Percentiles rank a stretch among this genome's conserved stretches.
phyloP scores from a whole-genome alignment of 1,140 invertebrate genomes.

The Cotesia typhae region DNA sequence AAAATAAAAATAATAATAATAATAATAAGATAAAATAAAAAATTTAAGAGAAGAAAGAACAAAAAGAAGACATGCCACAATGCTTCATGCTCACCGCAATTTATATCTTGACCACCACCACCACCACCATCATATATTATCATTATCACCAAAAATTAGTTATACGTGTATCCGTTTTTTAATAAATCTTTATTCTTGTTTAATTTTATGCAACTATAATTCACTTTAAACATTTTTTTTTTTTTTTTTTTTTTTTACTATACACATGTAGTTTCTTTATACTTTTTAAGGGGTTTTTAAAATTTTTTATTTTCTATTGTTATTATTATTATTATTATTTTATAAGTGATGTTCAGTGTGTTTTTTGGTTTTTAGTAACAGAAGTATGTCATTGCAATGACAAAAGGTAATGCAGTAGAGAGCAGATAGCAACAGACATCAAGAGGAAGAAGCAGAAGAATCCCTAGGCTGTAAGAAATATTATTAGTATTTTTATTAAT shows the following conservation, averaged over 20 bases:
- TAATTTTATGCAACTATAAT: slow-evolving; percentile 25
- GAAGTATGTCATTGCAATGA: slow-evolving; percentile 55
- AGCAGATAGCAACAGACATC: slow-evolving; percentile 61
- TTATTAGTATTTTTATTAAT: slow-evolving; percentile 24
- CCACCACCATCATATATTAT: slow-evolving; percentile 14
- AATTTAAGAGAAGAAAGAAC: neutral
- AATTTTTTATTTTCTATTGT: slow-evolving; percentile 7
- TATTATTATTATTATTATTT: slow-evolving; percentile 29
- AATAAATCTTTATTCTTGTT: slow-evolving; percentile 20
- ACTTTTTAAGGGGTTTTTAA: slow-evolving; percentile 25
- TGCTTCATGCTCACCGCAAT: slow-evolving; percentile 34
- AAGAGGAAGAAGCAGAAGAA: slow-evolving; percentile 60
- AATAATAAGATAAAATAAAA: neutral
- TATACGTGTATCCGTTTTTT: slow-evolving; percentile 18
- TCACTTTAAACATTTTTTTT: slow-evolving; percentile 26
- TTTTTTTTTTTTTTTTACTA: slow-evolving; percentile 26
- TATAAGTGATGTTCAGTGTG: slow-evolving; percentile 35
- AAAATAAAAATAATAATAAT: neutral
- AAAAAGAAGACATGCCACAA: slow-evolving; percentile 12
- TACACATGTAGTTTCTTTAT: slow-evolving; percentile 27
- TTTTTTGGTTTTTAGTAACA: slow-evolving; percentile 51
- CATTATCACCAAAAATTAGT: slow-evolving; percentile 36
- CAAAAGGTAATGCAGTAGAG: slow-evolving; percentile 61
- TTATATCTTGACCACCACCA: slow-evolving; percentile 31
- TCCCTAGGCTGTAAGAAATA: slow-evolving; percentile 57